A percentile compares a stretch with the other conserved stretches of the same genome.
These are phyloP conservation scores for Cerceris rybyensis DNA, from an alignment of 2,888 invertebrate species.

Conservation along the genomic window DNA sequence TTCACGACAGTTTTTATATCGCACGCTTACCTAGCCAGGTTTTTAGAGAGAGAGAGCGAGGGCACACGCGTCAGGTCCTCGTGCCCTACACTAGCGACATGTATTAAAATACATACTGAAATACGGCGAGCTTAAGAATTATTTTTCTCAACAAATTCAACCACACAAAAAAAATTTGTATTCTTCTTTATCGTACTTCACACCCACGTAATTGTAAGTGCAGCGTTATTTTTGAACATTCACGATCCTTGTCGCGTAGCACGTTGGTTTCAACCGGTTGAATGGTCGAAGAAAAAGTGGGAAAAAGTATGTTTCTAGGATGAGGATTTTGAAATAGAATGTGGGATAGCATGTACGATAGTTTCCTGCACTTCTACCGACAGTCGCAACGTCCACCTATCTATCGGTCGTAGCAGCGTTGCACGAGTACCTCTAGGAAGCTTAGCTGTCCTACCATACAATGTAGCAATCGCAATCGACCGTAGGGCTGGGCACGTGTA, in stretches of 20 bases:
- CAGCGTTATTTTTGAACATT: neutral
- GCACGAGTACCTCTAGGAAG: constrained; percentile 60
- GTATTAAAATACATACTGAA: too few species aligned
- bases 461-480: constrained; percentile 76
- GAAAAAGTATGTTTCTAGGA: constrained; percentile 30
- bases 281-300: neutral
- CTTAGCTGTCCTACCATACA: constrained; percentile 69
- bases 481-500: constrained; percentile 76
- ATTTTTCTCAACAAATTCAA: too few species aligned
- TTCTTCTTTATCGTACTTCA: neutral
- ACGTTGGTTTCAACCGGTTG: neutral
- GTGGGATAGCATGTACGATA: constrained; percentile 17
- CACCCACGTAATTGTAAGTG: neutral
- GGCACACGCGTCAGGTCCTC: too few species aligned
- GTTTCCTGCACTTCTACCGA: constrained; percentile 38
- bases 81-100: too few species aligned
- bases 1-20: too few species aligned
- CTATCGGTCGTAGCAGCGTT: constrained; percentile 54
- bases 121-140: too few species aligned
- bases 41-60: too few species aligned
- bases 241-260: neutral
- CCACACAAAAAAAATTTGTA: neutral
- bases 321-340: constrained; percentile 13
- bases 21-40: too few species aligned
- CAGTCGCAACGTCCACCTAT: constrained; percentile 44